Base-by-base conservation (phyloP, 2,113 vertebrate species). In the Sphyrna mokarran region DNA sequence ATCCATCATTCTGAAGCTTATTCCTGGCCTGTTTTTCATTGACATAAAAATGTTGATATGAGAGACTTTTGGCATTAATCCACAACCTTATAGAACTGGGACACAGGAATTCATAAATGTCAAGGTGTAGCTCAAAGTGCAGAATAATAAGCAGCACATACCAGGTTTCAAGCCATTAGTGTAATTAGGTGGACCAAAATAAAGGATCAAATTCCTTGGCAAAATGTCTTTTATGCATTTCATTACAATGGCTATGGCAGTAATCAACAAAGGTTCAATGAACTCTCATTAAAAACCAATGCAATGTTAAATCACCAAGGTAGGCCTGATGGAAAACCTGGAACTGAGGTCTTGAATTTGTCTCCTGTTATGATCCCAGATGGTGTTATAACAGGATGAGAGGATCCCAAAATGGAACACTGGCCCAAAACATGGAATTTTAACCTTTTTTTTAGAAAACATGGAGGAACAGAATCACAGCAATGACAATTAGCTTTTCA, bases 21-120 rank as follows among this genome's bases (percentile, higher is more conserved):
- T 95, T 76, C 40, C 18, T 54, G 94, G 94, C 69, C 68, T 72
- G 69, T 29, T 95, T 95, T 29, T 69, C 94, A 54, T 95, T 72
- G 94, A 43, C 66, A 76, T 33, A 54, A 72, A 54, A 72, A 61
- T 90, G 87, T 61, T 90, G 87, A 54, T 63, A 61, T 61, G 54
- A 61, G 54, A 90, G 87, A 54, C 87, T 54, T 7, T 90, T 63
- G 68, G 69, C 26, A 72, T 72, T 95, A 33, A 22, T 33, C 43
- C 69, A 95, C 43, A 69, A 22, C 26, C 37, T 76, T 54, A 54
- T 90, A 54, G 40, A 48, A 29, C 22, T 29, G 68, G 66, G 93
- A 29, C 93, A 72, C 37, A 68, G 58, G 11, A 94, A 94, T 68
- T 9, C 8, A 43, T 94, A 70, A 43, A 70, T 94, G 69, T 95